Conservation (phyloP, 2,888 invertebrate genomes). For the Parascotia fuliginaria region DNA sequence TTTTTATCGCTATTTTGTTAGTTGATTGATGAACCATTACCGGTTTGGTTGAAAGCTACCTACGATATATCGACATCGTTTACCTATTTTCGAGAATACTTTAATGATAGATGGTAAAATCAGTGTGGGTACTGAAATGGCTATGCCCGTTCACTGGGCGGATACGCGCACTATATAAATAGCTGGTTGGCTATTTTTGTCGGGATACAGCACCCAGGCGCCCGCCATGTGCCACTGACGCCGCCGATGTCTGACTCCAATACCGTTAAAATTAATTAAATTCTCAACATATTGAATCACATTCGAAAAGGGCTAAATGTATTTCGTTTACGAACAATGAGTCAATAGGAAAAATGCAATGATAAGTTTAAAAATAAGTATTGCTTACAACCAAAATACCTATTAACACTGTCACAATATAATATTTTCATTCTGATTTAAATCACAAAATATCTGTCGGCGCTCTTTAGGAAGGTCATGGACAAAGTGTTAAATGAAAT, state of each 20-base stretch:
- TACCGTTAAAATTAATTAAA: conserved; percentile 70
- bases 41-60: conserved; percentile 61
- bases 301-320: conserved; percentile 40
- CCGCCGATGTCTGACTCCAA: conserved; percentile 67
- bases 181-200: conserved; percentile 78
- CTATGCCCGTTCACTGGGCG: conserved; percentile 72
- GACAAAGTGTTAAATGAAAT: conserved; percentile 57
- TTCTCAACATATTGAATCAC: conserved; percentile 67
- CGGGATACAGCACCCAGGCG: conserved; percentile 72
- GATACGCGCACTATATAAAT: conserved; percentile 80
- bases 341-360: conserved; percentile 6
- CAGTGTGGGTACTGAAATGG: conserved; percentile 54
- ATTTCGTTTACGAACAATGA: conserved; percentile 12
- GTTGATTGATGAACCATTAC: conserved; percentile 74
- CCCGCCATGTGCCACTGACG: conserved; percentile 76
- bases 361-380: not conserved
- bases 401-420: too few relatives aligned
- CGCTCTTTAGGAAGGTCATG: conserved; percentile 62
- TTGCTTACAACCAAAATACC: too few relatives aligned
- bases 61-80: conserved; percentile 45
- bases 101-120: conserved; percentile 34
- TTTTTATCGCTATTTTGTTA: conserved; percentile 58
- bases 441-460: conserved; percentile 30
- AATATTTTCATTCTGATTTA: not conserved
- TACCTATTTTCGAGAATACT: conserved; percentile 38